Conservation (phyloP, 1,140 invertebrate species). For the Zaprionus camerounensis region DNA sequence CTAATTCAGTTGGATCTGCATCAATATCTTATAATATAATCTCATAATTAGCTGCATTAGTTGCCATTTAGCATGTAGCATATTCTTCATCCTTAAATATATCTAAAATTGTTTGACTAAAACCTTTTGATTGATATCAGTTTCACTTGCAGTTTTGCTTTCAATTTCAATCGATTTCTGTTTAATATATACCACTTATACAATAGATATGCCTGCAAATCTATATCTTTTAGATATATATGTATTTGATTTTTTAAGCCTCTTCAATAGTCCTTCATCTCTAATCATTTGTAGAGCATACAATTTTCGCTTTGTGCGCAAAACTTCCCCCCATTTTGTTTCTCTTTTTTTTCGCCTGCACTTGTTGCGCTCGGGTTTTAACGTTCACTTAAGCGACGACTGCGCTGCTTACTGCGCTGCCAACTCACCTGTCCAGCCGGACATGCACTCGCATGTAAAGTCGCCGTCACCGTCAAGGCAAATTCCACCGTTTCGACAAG, state of each 20-base stretch:
- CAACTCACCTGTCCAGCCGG: conserved; percentile 90
- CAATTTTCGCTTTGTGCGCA: background rate
- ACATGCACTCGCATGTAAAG: conserved; percentile 90
- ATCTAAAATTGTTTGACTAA: no score
- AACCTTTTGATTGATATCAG: no score
- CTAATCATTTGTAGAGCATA: conserved; percentile 15
- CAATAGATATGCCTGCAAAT: no score
- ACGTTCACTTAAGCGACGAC: conserved; percentile 68
- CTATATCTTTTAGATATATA: background rate
- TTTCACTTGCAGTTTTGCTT: no score
- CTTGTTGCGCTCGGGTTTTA: conserved; percentile 67
- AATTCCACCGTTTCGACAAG: conserved; percentile 91
- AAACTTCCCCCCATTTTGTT: background rate
- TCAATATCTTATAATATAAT: no score
- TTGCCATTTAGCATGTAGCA: no score
- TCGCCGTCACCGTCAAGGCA: conserved; percentile 90
- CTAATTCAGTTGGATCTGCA: no score
- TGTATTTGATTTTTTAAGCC: background rate
- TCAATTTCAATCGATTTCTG: no score
- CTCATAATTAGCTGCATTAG: no score
- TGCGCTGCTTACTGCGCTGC: conserved; percentile 31
- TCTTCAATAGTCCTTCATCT: background rate
- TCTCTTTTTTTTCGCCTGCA: conserved; percentile 29
- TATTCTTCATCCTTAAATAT: no score
- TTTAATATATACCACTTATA: no score